Evolutionary conservation across 2,888 invertebrate species (phyloP), one percentile per base, ranked within the genome.

Genomic region (Cephonodes hylas): DNA sequence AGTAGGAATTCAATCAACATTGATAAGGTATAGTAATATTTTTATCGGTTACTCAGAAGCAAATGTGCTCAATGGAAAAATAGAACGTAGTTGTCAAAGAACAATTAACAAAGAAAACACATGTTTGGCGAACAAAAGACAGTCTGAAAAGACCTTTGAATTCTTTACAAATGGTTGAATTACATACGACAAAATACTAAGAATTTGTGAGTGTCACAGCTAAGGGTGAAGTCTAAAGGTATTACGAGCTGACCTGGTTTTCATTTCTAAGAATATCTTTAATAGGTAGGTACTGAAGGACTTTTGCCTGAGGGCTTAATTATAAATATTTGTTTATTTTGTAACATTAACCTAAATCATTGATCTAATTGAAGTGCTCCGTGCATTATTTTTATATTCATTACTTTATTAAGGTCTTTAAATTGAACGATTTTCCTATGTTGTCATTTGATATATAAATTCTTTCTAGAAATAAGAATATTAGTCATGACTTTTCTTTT

Each of bases 21-120:
- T 63, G 74, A 72, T 75, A 77, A 73, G 57, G 56, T 53, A 65
- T 15, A 2, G 20, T 44, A 78, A 78, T 78, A 76, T 67, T 56
- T 66, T 64, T 77, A 77, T 78, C 76, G 67, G 64, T 34, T 64
- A 71, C 68, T 69, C 60, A 63, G 64, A 66, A 65, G 61, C 62
- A 46, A 22, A 15, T 56, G 20, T 56, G 20, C 3, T 44, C 10
- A 34, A 13, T 45, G 15, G 2, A 61, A 23, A 48, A 38, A 22
- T 46, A 10, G 1, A 22, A 25, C 8, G 22, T 15, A 10, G 18
- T 27, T 8, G 31, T 53, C 27, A 31, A 7, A 15, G 15, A 48
- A 25, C 27, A 53, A 31, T 31, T 31, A 27, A 31, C 53, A 53
- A 53, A 53, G 53, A 53, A 53, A 53, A 27, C 18, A 53, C 27